phyloP scores from a whole-genome alignment of 2,113 vertebrate species.

The Vulpes vulpes region DNA sequence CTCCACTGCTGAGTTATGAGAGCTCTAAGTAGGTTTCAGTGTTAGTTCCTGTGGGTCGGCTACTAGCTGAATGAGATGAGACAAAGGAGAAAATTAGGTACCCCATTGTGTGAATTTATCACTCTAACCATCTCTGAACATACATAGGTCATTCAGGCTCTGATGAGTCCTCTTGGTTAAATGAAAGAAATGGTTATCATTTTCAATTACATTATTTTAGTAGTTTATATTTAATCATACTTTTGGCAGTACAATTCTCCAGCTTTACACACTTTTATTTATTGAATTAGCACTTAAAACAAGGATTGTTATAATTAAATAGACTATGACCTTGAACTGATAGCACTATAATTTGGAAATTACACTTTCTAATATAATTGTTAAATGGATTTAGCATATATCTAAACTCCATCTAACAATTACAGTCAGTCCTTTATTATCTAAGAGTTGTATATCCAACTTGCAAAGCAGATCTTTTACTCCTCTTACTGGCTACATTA shows the following conservation, averaged over 20 bases:
- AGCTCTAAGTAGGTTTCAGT: not conserved
- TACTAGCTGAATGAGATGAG: not conserved
- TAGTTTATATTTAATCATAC: not conserved
- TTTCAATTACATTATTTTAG: constrained; percentile 23
- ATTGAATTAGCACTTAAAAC: constrained; percentile 20
- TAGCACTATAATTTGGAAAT: not conserved
- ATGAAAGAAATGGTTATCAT: not conserved
- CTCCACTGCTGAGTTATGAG: not conserved
- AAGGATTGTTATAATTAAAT: not conserved
- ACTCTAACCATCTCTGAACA: not conserved
- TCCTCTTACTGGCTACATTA: not conserved
- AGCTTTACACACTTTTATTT: not conserved
- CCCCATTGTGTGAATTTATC: not conserved
- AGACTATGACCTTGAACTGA: not conserved
- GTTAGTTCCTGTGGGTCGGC: not conserved
- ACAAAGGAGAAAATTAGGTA: not conserved
- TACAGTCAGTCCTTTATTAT: not conserved
- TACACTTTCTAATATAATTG: not conserved
- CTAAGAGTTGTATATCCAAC: not conserved
- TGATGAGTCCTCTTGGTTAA: not conserved
- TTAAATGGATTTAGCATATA: not conserved
- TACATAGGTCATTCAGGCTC: not conserved
- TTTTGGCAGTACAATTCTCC: not conserved
- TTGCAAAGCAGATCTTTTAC: constrained; percentile 2
- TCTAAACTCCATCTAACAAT: not conserved